Percentiles rank a stretch among this genome's conserved stretches.
These are phyloP conservation scores for Dorcus hopei DNA, from an alignment of 2,888 invertebrate species.

Conservation along the genomic window DNA sequence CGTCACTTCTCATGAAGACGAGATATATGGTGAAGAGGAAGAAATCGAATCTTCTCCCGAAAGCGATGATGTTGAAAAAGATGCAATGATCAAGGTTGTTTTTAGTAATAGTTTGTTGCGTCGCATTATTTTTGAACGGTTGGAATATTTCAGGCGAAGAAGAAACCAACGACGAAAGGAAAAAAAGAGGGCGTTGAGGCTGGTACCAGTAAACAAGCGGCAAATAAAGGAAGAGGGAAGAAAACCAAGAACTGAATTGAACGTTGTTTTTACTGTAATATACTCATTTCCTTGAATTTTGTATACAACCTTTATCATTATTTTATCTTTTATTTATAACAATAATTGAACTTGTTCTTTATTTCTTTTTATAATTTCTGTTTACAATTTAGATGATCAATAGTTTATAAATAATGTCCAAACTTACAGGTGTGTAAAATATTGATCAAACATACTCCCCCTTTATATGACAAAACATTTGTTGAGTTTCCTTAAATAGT, in stretches of 20 bases:
- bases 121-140: neutral
- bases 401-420: too few relatives aligned
- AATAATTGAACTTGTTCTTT: too few relatives aligned
- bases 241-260: conserved; percentile 7
- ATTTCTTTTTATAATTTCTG: too few relatives aligned
- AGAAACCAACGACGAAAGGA: conserved; percentile 19
- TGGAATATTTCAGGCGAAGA: conserved; percentile 18
- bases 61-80: conserved; percentile 63
- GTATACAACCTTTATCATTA: too few relatives aligned
- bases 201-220: conserved; percentile 15
- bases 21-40: conserved; percentile 47
- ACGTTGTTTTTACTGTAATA: neutral
- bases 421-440: neutral
- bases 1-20: conserved; percentile 46
- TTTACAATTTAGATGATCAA: too few relatives aligned
- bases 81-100: conserved; percentile 75
- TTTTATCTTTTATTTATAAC: too few relatives aligned
- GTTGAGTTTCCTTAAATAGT: neutral
- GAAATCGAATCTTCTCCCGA: conserved; percentile 47
- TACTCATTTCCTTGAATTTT: too few relatives aligned
- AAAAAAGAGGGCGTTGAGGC: conserved; percentile 5
- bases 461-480: neutral
- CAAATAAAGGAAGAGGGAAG: conserved; percentile 11
- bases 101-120: neutral
- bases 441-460: conserved; percentile 6